A percentile compares a stretch with the other conserved stretches of the same genome.
phyloP scores from a whole-genome alignment of 1,140 invertebrate species.

The Drosophila paulistorum region DNA sequence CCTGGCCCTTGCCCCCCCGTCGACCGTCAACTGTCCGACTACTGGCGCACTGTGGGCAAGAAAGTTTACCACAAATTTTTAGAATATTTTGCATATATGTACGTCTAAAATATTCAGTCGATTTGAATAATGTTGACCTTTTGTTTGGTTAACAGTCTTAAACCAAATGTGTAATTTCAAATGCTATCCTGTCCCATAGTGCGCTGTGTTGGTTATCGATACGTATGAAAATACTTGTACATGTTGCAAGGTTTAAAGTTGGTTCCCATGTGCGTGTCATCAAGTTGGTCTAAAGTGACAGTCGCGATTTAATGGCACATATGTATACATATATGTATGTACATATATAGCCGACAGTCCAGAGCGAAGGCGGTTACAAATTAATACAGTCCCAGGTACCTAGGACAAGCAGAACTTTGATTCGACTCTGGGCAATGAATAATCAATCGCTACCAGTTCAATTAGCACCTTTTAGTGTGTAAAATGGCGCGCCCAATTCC shows the following conservation, averaged over 20 bases:
- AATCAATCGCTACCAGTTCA: slow-evolving; percentile 80
- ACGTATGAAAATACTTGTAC: slow-evolving; percentile 28
- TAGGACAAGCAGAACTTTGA: slow-evolving; percentile 12
- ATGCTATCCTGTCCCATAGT: not conserved
- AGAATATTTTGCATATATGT: too few relatives aligned
- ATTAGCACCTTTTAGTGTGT: slow-evolving; percentile 80
- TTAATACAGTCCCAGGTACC: slow-evolving; percentile 39
- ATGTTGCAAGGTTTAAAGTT: slow-evolving; percentile 31
- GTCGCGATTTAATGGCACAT: slow-evolving; percentile 80
- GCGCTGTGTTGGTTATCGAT: slow-evolving; percentile 39
- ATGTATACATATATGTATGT: too few relatives aligned
- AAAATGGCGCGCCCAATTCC: slow-evolving; percentile 70
- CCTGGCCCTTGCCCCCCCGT: slow-evolving; percentile 35
- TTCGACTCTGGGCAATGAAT: slow-evolving; percentile 56
- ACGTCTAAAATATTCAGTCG: too few relatives aligned
- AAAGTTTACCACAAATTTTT: not conserved
- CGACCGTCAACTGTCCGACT: slow-evolving; percentile 3
- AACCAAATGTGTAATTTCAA: not conserved
- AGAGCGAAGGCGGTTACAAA: slow-evolving; percentile 68
- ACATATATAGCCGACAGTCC: slow-evolving; percentile 28
- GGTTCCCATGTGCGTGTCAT: slow-evolving; percentile 76
- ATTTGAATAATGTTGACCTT: too few relatives aligned
- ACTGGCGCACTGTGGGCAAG: not conserved
- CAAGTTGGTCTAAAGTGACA: slow-evolving; percentile 82
- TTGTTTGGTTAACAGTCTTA: too few relatives aligned